Evolutionary conservation across 2,113 vertebrate species (phyloP).

Genomic region (Romanogobio albipinnatus): DNA sequence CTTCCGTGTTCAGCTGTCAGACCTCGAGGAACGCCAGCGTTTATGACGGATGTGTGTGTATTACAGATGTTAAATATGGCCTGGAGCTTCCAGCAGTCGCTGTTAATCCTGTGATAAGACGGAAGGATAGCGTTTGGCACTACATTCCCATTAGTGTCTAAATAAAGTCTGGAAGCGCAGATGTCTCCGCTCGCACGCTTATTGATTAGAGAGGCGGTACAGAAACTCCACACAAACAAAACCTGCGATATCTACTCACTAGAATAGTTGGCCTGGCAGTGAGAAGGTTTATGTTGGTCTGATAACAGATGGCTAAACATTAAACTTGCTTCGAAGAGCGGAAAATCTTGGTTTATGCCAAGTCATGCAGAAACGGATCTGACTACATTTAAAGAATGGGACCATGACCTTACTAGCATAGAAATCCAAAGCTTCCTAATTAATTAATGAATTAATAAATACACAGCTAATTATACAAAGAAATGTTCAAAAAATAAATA

Average conservation of each 20-base stretch:
- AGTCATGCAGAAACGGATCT: conserved; percentile 10
- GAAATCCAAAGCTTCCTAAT: too few relatives aligned
- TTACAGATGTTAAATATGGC: neutral
- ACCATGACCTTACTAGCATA: neutral
- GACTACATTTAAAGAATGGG: neutral
- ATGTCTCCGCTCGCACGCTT: neutral
- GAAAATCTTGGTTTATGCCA: conserved; percentile 15
- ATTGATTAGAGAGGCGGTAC: conserved; percentile 23
- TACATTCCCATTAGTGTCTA: neutral
- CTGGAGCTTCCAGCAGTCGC: neutral
- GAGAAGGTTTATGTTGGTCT: neutral
- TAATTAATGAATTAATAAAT: too few relatives aligned
- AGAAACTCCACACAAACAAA: conserved; percentile 14
- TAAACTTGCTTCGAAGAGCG: conserved; percentile 18
- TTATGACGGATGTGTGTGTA: neutral
- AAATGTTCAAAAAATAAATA: too few relatives aligned
- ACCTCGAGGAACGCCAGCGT: neutral
- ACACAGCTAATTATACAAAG: too few relatives aligned
- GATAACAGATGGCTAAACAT: conserved; percentile 22
- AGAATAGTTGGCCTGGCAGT: neutral
- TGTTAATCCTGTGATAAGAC: neutral
- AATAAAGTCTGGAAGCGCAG: neutral
- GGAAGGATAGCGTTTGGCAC: neutral
- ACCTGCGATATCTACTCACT: neutral
- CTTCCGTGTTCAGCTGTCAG: neutral